phyloP scores from a whole-genome alignment of 1,140 invertebrate genomes.

The Uloborus diversus region DNA sequence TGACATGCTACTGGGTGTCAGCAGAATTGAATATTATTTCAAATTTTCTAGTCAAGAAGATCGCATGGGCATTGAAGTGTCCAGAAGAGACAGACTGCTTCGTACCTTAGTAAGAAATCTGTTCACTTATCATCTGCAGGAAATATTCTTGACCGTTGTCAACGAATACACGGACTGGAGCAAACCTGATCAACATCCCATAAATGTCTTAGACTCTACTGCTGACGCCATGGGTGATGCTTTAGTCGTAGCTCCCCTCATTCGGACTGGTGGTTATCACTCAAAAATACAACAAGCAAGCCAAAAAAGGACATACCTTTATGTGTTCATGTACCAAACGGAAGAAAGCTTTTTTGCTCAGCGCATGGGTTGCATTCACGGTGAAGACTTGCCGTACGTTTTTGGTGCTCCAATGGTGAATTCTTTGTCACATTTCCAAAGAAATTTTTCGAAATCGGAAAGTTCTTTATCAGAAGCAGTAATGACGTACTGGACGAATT shows the following conservation, averaged over 20 bases:
- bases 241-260: conserved; percentile 88
- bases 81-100: conserved; percentile 87
- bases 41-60: conserved; percentile 81
- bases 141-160: conserved; percentile 96
- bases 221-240: conserved; percentile 93
- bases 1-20: conserved; percentile 85
- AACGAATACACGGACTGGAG: conserved; percentile 99
- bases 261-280: conserved; percentile 90
- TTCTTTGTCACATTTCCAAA: conserved; percentile 63
- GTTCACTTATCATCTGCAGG: conserved; percentile 65
- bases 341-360: conserved; percentile 83
- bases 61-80: conserved; percentile 91
- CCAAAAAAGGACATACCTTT: conserved; percentile 77
- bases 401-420: conserved; percentile 85
- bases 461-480: conserved; percentile 88
- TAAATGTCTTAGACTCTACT: conserved; percentile 91
- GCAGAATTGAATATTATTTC: conserved; percentile 48
- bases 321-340: conserved; percentile 96
- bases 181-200: conserved; percentile 88
- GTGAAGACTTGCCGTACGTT: conserved; percentile 91
- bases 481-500: conserved; percentile 96
- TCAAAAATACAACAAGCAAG: conserved; percentile 69
- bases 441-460: conserved; percentile 91
- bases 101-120: conserved; percentile 85
- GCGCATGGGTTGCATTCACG: conserved; percentile 83